Conservation (phyloP, 1,140 invertebrate species). For the Propsilocerus akamusi region DNA sequence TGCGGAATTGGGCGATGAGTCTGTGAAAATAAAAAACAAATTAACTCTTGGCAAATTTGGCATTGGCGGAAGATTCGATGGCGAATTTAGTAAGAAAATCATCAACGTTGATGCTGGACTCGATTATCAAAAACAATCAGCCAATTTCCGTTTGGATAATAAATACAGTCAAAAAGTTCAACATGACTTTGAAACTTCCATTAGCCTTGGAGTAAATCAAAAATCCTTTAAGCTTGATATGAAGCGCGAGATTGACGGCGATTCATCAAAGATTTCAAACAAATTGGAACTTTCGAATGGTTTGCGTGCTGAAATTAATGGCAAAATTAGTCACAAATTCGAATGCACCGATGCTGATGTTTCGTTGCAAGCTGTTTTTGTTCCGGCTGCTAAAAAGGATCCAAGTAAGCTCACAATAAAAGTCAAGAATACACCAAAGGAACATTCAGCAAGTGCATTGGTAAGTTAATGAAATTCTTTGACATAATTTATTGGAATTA, state of each 20-base stretch:
- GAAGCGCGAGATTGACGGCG: slow-evolving; percentile 11
- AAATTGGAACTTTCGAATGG: slow-evolving; percentile 5
- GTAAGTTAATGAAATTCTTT: too few relatives aligned
- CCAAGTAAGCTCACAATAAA: not conserved
- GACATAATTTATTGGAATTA: too few relatives aligned
- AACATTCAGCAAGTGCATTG: not conserved
- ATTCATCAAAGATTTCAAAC: slow-evolving; percentile 13
- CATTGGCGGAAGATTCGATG: not conserved
- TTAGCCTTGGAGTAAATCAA: slow-evolving; percentile 15
- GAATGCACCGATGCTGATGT: not conserved
- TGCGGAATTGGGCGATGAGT: slow-evolving; percentile 30
- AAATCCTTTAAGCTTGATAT: slow-evolving; percentile 14
- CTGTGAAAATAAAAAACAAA: slow-evolving; percentile 25
- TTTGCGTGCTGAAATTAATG: not conserved
- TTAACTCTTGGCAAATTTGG: slow-evolving; percentile 10
- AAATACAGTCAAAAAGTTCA: slow-evolving; percentile 13
- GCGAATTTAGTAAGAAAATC: not conserved
- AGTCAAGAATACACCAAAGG: not conserved
- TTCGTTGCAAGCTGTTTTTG: not conserved
- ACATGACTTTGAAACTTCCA: slow-evolving; percentile 19
- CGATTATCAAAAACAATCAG: not conserved
- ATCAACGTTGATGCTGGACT: not conserved
- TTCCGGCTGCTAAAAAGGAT: not conserved
- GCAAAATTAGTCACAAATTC: not conserved
- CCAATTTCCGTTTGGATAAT: slow-evolving; percentile 11